Percentiles rank a stretch among this genome's conserved stretches.
Evolutionary conservation across 2,113 vertebrate genomes (phyloP).

Genomic region (Oxyruncus cristatus): DNA sequence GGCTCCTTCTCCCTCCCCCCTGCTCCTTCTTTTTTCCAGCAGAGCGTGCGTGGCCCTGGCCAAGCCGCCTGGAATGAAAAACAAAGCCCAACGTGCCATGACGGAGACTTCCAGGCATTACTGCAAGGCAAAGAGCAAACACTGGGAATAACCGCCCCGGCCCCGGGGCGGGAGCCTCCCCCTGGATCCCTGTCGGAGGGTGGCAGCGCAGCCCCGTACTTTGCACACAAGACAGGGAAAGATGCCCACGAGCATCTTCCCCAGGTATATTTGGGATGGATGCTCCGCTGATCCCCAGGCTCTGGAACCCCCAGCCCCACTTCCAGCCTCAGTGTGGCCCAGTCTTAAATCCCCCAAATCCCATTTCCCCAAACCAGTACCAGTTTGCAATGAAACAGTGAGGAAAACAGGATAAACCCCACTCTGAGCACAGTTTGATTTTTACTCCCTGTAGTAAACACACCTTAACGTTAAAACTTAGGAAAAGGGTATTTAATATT

Average conservation of each 20-base stretch:
- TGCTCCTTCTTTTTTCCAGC: background rate
- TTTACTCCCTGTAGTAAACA: background rate
- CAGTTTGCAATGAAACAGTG: fast-evolving
- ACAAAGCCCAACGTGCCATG: background rate
- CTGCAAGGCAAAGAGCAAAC: background rate
- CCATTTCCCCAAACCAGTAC: fast-evolving
- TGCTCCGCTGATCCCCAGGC: background rate
- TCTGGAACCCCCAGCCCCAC: fast-evolving
- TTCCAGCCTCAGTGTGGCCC: fast-evolving
- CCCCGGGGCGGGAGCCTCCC: background rate
- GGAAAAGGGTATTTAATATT: background rate
- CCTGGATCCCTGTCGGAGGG: background rate
- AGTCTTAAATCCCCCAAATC: background rate
- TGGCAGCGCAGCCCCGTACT: fast-evolving
- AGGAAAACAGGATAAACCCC: background rate
- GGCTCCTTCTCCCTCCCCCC: background rate
- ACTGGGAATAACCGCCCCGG: background rate
- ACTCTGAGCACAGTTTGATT: background rate
- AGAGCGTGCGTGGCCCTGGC: background rate
- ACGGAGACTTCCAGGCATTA: background rate
- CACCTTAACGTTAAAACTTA: background rate
- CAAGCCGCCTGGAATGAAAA: background rate
- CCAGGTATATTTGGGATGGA: fast-evolving
- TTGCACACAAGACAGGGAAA: background rate
- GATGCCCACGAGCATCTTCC: background rate